These are phyloP conservation scores for Drosophila hawaiiensis DNA, from an alignment of 2,888 invertebrate species.

Conservation along the genomic window DNA sequence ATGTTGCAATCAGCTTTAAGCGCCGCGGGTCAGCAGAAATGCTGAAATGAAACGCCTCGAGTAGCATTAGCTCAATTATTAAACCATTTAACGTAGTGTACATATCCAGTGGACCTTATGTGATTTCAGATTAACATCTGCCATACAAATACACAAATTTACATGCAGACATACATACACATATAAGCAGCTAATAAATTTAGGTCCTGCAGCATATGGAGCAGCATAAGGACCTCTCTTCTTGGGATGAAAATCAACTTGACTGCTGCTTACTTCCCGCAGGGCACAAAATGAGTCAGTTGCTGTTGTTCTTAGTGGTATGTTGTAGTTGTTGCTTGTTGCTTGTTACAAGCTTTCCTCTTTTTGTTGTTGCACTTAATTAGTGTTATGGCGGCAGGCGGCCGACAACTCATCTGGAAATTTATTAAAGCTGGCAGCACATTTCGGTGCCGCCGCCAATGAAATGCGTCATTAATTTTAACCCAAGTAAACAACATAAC, in stretches of 20 bases:
- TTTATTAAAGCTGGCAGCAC: slow-evolving; percentile 44
- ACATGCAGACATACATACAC: slow-evolving; percentile 5
- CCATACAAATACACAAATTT: slow-evolving; percentile 1
- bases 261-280: slow-evolving; percentile 27
- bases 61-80: slow-evolving; percentile 72
- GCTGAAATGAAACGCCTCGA: slow-evolving; percentile 10
- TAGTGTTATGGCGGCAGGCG: slow-evolving; percentile 46
- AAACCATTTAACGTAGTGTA: slow-evolving; percentile 59
- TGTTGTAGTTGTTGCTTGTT: slow-evolving; percentile 11
- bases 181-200: slow-evolving; percentile 68
- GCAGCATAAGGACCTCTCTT: slow-evolving; percentile 32
- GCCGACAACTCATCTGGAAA: slow-evolving; percentile 27
- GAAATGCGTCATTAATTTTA: slow-evolving; percentile 50
- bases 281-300: slow-evolving; percentile 36
- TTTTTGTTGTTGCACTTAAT: slow-evolving; percentile 56
- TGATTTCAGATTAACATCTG: slow-evolving; percentile 64
- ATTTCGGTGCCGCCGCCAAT: slow-evolving; percentile 15
- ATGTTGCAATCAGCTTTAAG: slow-evolving; percentile 53
- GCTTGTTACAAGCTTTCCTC: slow-evolving; percentile 3
- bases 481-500: slow-evolving; percentile 6
- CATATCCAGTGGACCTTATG: slow-evolving; percentile 28
- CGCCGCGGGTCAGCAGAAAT: slow-evolving; percentile 42
- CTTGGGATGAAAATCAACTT: slow-evolving; percentile 17
- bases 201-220: slow-evolving; percentile 57
- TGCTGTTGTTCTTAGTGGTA: slow-evolving; percentile 34